Percentiles rank a stretch among this genome's conserved stretches.
These are phyloP conservation scores for Cataglyphis hispanica DNA, from an alignment of 1,140 invertebrate genomes.

Conservation along the genomic window DNA sequence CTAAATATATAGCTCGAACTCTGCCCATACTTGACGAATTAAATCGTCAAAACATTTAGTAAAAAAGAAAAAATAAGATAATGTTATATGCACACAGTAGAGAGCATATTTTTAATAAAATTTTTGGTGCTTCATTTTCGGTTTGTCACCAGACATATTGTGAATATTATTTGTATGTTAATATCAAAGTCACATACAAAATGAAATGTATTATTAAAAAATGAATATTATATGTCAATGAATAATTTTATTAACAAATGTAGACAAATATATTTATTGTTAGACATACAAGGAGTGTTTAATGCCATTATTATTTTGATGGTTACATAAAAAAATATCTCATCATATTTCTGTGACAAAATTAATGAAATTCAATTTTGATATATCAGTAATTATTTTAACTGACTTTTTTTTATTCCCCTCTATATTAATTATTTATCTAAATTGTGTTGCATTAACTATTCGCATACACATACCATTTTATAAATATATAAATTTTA, in stretches of 20 bases:
- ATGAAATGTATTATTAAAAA: conserved; percentile 3
- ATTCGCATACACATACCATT: background rate
- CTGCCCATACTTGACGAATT: background rate
- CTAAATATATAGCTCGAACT: conserved; percentile 22
- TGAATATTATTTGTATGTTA: conserved; percentile 21
- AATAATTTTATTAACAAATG: conserved; percentile 13
- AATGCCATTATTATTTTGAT: background rate
- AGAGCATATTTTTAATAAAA: conserved; percentile 55
- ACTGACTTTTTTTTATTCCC: background rate
- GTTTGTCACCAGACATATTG: background rate
- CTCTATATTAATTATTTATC: background rate
- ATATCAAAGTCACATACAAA: conserved; percentile 15
- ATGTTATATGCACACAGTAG: conserved; percentile 23
- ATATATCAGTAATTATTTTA: background rate
- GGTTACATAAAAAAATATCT: background rate
- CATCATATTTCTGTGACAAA: background rate
- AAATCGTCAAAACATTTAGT: background rate
- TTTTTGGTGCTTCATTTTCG: background rate
- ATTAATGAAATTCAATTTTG: background rate
- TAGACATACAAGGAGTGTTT: background rate
- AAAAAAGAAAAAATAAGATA: background rate
- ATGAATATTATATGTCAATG: background rate
- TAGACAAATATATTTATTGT: conserved; percentile 26
- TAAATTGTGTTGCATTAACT: background rate
- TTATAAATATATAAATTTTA: too few relatives aligned